Evolutionary conservation across 2,797 vertebrate genomes (phyloP), one percentile per base, ranked within the genome.

Genomic region (Melanotaenia nigrans): DNA sequence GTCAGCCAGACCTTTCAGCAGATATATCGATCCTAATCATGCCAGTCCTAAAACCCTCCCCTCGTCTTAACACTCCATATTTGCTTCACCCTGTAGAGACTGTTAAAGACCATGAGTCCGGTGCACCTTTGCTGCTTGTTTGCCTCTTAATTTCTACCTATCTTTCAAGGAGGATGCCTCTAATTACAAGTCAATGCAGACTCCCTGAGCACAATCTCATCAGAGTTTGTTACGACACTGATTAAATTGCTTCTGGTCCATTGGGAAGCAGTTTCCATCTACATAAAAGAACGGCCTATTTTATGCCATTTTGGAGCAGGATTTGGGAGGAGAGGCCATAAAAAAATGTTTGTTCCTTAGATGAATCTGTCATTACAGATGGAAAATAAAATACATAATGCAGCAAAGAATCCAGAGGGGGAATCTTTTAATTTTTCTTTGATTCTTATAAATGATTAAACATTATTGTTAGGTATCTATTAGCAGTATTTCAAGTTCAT

Each of bases 161-260:
- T 59, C 82, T 76, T 73, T 59, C 71, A 22, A 75, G 69, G 74
- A 66, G 65, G 73, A 60, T 32, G 33, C 71, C 64, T 87, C 79
- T 93, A 92, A 93, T 93, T 89, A 93, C 78, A 87, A 75, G 84
- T 87, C 86, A 74, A 72, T 69, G 81, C 79, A 70, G 79, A 90
- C 83, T 87, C 85, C 82, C 81, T 59, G 63, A 83, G 74, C 81
- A 42, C 58, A 74, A 61, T 89, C 88, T 89, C 88, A 85, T 91
- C 87, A 85, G 65, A 88, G 89, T 89, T 85, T 86, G 91, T 91
- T 91, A 89, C 65, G 49, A 85, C 78, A 61, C 88, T 91, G 88
- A 92, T 91, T 91, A 89, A 87, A 91, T 85, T 83, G 89, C 86
- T 71, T 73, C 75, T 33, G 77, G 74, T 69, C 80, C 62, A 33